Base-by-base conservation (phyloP, 2,113 vertebrate genomes). In the Columba janthina region DNA sequence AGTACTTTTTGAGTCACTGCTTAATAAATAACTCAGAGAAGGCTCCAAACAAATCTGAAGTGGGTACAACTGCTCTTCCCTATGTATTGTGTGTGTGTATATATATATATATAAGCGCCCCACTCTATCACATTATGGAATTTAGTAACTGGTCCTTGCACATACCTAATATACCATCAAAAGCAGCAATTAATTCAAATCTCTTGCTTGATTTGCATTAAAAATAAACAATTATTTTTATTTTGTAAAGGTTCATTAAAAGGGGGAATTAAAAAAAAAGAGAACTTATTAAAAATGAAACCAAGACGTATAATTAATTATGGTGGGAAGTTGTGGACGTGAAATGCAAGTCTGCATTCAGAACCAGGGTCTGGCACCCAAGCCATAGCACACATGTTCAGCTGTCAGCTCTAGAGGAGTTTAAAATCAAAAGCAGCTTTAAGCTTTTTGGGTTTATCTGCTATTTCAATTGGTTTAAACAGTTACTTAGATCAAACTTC, bases 311-410 rank as follows among this genome's bases (percentile, higher is more conserved):
- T 25, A 80, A 74, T 46, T 46, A 46, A 46, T 46, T 46, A 46
- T 58, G 16, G 12, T 34, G 38, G n/a, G 31, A 79, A 88, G 13
- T 50, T 46, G 18, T 46, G 83, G 48, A 26, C 38, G 36, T 69
- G 22, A 85, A 91, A 78, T 19, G 18, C 26, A 69, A 75, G 34
- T 31, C 66, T 4, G 7, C 25, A 21, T 60, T 67, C 50, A 75
- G 67, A 92, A 60, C 5, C 14, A 53, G 13, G 10, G 36, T 31
- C n/a, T 70, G 1, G 15, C 0, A 0, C 34, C 31, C 65, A 75
- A 70, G 26, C 40, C 6, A 32, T 19, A 82, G 88, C 44, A 62
- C 15, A 24, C 0, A 0, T 62, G 26, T 57, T 86, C 60, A 75
- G 34, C 28, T 64, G 32, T 60, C 65, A 64, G 24, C 29, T 81